Evolutionary conservation across 2,797 vertebrate species (phyloP), one percentile per base, ranked within the genome.

Genomic region (Brachyalestes nurse): DNA sequence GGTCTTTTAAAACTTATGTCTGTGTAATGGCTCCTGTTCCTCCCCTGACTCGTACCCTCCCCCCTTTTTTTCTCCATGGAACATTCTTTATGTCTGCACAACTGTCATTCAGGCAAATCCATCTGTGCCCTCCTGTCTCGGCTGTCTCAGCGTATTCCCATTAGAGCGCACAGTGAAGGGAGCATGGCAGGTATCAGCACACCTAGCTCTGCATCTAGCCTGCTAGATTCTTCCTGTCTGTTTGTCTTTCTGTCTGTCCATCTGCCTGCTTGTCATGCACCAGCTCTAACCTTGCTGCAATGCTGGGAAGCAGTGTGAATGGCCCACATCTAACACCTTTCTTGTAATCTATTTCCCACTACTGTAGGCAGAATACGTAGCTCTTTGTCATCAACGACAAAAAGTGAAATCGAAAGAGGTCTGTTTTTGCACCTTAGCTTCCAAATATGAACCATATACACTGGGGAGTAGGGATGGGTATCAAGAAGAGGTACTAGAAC

Each of bases 111-210:
- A 85, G 77, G 81, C 83, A 86, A 81, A 83, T 78, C 77, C 83
- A 87, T 84, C 81, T 83, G 84, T 85, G 84, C 81, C 83, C 84
- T 83, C 81, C 86, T 86, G 84, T 86, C 83, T 82, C 61, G 71
- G 72, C 81, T 84, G 86, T 87, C 86, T 81, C 79, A 25, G 47
- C 78, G 77, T 75, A 85, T 88, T 88, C 86, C 86, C 86, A 85
- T 84, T 86, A 86, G 84, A 81, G 77, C 57, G 67, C 77, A 28
- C 57, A 61, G 72, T 85, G 86, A 88, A 80, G 81, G 62, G 74
- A 85, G 81, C 83, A 82, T 86, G 85, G 83, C 83, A 83, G 82
- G 75, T 80, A 85, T 47, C 81, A 82, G 83, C 72, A 72, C 51
- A 58, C 70, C 72, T 38, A 75, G 75, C 81, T 82, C 75, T 83